Evolutionary conservation across 2,888 invertebrate genomes (phyloP).

Genomic region (Andrena praecox): DNA sequence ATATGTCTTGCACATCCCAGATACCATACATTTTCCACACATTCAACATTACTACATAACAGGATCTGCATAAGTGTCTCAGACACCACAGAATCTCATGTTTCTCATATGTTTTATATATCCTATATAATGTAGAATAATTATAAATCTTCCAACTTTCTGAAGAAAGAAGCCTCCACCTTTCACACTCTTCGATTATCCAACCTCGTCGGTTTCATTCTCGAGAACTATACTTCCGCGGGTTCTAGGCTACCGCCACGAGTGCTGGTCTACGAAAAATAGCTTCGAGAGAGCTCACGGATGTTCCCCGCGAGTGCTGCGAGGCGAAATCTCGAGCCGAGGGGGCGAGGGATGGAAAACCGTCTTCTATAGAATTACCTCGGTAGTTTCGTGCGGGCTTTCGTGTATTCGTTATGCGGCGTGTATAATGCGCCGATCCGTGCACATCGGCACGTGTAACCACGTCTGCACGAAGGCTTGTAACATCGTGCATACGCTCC

Average conservation of each 20-base stretch:
- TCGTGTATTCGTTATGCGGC: conserved; percentile 43
- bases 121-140: too few relatives aligned
- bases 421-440: conserved; percentile 45
- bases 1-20: too few relatives aligned
- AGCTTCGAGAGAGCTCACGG: conserved; percentile 16
- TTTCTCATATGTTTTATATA: too few relatives aligned
- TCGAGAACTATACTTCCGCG: background rate
- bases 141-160: too few relatives aligned
- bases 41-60: too few relatives aligned
- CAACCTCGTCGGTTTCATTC: too few relatives aligned
- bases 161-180: too few relatives aligned
- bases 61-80: too few relatives aligned
- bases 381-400: conserved; percentile 30
- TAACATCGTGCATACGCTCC: conserved; percentile 38
- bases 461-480: conserved; percentile 53
- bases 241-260: background rate
- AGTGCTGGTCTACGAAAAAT: background rate
- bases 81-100: too few relatives aligned
- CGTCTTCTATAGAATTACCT: conserved; percentile 45
- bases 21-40: too few relatives aligned
- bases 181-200: too few relatives aligned
- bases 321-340: conserved; percentile 15
- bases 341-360: background rate
- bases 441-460: conserved; percentile 55
- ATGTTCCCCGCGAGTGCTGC: conserved; percentile 11